phyloP scores from a whole-genome alignment of 2,888 invertebrate genomes.

The Archips xylosteana region DNA sequence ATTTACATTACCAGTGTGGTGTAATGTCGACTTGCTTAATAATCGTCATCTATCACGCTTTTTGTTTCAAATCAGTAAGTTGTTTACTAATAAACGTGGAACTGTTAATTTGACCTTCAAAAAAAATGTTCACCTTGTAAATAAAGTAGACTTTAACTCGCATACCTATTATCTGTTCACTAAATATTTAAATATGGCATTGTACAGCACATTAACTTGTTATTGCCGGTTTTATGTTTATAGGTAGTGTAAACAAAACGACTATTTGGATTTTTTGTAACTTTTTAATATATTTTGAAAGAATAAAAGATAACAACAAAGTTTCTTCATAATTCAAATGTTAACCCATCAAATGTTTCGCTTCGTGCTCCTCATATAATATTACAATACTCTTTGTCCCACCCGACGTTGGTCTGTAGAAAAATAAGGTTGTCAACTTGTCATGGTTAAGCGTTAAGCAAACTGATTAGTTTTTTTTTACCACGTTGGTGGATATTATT shows the following conservation, averaged over 20 bases:
- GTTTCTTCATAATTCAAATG: neutral
- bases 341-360: neutral
- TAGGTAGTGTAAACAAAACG: neutral
- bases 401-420: neutral
- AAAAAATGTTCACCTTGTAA: slow-evolving; percentile 8
- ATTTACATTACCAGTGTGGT: too few species aligned
- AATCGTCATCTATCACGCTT: too few species aligned
- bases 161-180: neutral
- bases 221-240: neutral
- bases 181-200: slow-evolving; percentile 5
- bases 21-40: too few species aligned
- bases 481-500: too few species aligned
- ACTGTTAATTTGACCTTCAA: slow-evolving; percentile 9
- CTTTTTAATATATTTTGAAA: neutral
- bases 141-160: neutral
- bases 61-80: too few species aligned
- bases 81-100: neutral
- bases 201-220: neutral
- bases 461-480: too few species aligned
- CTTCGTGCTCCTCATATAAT: too few species aligned
- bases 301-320: neutral
- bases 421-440: neutral
- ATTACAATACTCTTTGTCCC: neutral
- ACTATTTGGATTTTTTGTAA: neutral
- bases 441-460: neutral